Base-by-base conservation (phyloP, 1,140 invertebrate species). In the Marisa cornuarietis region DNA sequence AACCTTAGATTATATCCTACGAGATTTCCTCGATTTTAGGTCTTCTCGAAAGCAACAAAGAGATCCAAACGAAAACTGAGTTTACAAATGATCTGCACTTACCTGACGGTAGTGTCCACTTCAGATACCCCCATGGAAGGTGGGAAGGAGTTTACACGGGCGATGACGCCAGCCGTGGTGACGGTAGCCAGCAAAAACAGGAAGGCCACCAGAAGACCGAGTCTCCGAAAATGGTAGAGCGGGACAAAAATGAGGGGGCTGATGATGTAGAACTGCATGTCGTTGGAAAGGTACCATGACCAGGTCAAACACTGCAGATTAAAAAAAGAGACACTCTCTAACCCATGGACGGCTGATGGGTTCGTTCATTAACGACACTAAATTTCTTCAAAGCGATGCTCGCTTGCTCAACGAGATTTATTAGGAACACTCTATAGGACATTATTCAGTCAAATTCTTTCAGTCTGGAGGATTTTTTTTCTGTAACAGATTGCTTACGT, bases 261-360 rank as follows among this genome's bases (percentile, higher is more conserved):
- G 0, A 94, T 85, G 9, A 95, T 90, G 88, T 95, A 96, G 69
- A 96, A 91, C 88, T 96, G 95, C 89, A 95, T 95, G 86, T 96
- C 95, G 87, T 95, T 95, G 24, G 95, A 95, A 79, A 96, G 91
- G 88, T 95, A 95, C 95, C 95, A 95, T 4, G 94, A 93, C 85
- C 94, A 92, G 0, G 93, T 90, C 90, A 95, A 92, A 85, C 95
- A 95, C 95, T 96, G 81, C 65, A 93, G 81, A 76, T 77, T 82
- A 61, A 73, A 42, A 42, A 42, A 42, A 42, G 2, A 42, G 6
- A 42, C 3, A 0, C 31, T 42, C 31, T 42, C 31, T 42, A 42
- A 42, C 6, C 0, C 31, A 42, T 42, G 31, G 6, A 42, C 31
- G 31, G 31, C 31, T 42, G 31, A 42, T 42, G 31, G 31, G 31